Conservation (phyloP, 1,140 invertebrate species). For the Drosophila tsacasi region DNA sequence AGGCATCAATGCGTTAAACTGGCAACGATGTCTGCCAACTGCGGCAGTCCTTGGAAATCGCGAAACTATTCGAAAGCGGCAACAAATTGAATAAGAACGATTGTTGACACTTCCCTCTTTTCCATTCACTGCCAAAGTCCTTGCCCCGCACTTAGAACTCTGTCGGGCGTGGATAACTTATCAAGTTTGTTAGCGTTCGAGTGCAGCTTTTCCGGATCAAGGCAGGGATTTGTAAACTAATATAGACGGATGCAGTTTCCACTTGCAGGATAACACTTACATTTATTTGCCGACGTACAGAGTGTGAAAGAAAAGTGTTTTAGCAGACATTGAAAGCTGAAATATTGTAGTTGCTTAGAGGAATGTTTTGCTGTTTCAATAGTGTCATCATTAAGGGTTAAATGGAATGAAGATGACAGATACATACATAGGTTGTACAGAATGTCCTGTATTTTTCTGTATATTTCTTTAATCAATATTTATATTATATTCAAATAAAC, state of each 20-base stretch:
- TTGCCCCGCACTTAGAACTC: conserved; percentile 17
- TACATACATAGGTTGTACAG: background rate
- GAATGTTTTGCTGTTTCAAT: background rate
- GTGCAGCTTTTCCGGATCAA: conserved; percentile 31
- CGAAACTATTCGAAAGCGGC: conserved; percentile 42
- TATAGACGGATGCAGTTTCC: conserved; percentile 28
- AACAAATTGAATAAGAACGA: conserved; percentile 71
- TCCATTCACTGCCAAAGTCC: conserved; percentile 10
- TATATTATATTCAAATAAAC: background rate
- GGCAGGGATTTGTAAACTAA: conserved; percentile 38
- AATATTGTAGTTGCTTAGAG: background rate
- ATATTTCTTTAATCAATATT: background rate
- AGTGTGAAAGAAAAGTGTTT: conserved; percentile 24
- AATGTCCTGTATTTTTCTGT: background rate
- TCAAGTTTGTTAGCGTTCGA: conserved; percentile 43
- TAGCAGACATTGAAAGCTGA: conserved; percentile 4
- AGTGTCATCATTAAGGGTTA: background rate
- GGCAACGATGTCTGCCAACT: conserved; percentile 27
- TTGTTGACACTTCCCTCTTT: conserved; percentile 47
- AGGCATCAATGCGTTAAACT: conserved; percentile 64
- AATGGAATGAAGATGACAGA: background rate
- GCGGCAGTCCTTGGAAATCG: conserved; percentile 20
- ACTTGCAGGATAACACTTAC: conserved; percentile 39
- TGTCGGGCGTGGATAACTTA: conserved; percentile 37
- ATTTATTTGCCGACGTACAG: conserved; percentile 42